These are phyloP conservation scores for Heliconius charithonia DNA, from an alignment of 2,888 invertebrate genomes.

Conservation along the genomic window DNA sequence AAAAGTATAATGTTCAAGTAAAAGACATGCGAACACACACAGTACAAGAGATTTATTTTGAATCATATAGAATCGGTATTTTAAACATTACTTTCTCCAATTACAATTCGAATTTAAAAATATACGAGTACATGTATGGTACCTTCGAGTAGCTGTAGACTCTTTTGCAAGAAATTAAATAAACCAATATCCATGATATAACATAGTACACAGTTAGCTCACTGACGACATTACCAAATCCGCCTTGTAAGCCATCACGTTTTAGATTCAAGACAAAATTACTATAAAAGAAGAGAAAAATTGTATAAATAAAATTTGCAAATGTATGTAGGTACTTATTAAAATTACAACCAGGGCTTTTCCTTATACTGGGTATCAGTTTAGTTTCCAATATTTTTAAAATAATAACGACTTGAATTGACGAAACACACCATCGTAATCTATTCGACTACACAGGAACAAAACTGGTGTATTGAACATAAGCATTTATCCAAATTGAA, in stretches of 20 bases:
- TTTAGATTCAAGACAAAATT: conserved; percentile 72
- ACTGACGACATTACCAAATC: conserved; percentile 69
- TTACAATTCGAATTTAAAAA: background rate
- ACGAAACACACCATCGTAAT: background rate
- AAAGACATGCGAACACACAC: too few relatives aligned
- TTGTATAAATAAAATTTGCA: too few relatives aligned
- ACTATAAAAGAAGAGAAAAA: conserved; percentile 54
- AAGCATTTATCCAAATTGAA: background rate
- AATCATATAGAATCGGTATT: too few relatives aligned
- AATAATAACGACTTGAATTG: too few relatives aligned
- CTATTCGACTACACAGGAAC: background rate
- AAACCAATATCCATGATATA: conserved; percentile 71
- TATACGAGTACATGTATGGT: conserved; percentile 22
- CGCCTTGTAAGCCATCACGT: conserved; percentile 65
- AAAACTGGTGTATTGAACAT: background rate
- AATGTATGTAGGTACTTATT: too few relatives aligned
- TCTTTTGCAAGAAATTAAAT: conserved; percentile 69
- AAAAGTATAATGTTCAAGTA: too few relatives aligned
- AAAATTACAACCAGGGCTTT: too few relatives aligned
- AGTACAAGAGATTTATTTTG: too few relatives aligned
- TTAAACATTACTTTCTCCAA: too few relatives aligned
- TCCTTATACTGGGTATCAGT: background rate
- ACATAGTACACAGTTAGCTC: conserved; percentile 69
- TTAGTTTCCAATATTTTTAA: too few relatives aligned
- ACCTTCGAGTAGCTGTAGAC: conserved; percentile 79